These are phyloP conservation scores for Sapayoa aenigma DNA, from an alignment of 2,113 vertebrate species.

Conservation along the genomic window DNA sequence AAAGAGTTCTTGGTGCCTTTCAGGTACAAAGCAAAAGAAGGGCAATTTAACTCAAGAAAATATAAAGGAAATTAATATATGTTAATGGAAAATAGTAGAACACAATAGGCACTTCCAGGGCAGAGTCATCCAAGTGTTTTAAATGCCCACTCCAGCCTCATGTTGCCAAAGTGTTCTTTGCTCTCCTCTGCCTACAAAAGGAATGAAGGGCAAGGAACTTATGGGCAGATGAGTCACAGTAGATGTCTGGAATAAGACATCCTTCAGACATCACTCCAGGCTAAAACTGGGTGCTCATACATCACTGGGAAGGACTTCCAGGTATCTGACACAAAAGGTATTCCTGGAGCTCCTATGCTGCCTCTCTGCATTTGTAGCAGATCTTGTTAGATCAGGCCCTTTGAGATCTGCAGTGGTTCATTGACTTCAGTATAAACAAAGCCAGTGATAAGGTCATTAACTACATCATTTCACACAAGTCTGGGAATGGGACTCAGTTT, in stretches of 20 bases:
- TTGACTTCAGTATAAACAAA: background rate
- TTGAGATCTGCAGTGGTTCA: background rate
- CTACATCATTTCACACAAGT: background rate
- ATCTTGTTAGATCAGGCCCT: background rate
- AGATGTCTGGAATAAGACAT: constrained; percentile 41
- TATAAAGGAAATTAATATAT: background rate
- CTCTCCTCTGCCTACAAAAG: background rate
- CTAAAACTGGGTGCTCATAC: background rate
- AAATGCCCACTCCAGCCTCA: background rate
- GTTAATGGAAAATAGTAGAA: background rate
- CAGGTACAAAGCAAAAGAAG: background rate
- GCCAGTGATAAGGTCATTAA: background rate
- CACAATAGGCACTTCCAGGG: background rate
- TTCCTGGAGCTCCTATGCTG: background rate
- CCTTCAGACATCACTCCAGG: constrained; percentile 13
- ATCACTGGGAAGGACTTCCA: background rate
- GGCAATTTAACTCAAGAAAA: background rate
- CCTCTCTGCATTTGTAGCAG: background rate
- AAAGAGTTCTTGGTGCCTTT: background rate
- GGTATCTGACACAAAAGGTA: background rate
- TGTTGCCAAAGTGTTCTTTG: background rate
- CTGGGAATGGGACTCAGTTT: background rate
- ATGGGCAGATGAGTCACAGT: constrained; percentile 11
- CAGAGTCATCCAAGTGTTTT: background rate
- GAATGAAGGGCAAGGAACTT: background rate